Percentiles rank a stretch among this genome's conserved stretches.
Evolutionary conservation across 2,797 vertebrate species (phyloP).

Genomic region (Threskiornis aethiopicus): DNA sequence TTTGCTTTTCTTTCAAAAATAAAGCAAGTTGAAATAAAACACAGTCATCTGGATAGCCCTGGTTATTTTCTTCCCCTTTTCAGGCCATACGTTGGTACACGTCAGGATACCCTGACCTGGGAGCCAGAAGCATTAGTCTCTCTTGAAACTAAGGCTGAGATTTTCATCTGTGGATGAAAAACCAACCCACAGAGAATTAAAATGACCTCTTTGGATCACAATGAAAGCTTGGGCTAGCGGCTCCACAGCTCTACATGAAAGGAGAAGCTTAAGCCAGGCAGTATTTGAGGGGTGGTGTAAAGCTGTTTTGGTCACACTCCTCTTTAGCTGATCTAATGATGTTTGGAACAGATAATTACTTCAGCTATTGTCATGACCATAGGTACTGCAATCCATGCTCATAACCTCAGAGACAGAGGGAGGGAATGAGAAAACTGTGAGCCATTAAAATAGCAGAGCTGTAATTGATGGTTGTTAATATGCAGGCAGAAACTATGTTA

Average conservation of each 20-base stretch:
- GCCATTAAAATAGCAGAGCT: background rate
- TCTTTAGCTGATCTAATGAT: background rate
- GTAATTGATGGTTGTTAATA: background rate
- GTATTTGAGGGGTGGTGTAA: background rate
- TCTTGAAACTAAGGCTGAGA: background rate
- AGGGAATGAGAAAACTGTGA: background rate
- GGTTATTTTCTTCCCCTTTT: background rate
- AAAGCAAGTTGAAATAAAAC: background rate
- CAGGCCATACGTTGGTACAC: background rate
- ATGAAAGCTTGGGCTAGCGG: background rate
- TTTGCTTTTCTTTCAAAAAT: slow-evolving; percentile 9
- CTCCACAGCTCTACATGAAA: background rate
- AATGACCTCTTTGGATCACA: background rate
- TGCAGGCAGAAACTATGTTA: background rate
- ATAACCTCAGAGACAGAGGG: background rate
- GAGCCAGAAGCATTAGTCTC: background rate
- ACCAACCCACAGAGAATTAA: background rate
- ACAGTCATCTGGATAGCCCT: background rate
- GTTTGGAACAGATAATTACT: slow-evolving; percentile 12
- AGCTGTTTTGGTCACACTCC: background rate
- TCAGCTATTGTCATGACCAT: background rate
- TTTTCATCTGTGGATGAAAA: background rate
- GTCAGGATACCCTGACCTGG: background rate
- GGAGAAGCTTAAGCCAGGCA: background rate
- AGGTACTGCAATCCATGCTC: background rate